Evolutionary conservation across 2,888 invertebrate species (phyloP).

Genomic region (Caenorhabditis becei): DNA sequence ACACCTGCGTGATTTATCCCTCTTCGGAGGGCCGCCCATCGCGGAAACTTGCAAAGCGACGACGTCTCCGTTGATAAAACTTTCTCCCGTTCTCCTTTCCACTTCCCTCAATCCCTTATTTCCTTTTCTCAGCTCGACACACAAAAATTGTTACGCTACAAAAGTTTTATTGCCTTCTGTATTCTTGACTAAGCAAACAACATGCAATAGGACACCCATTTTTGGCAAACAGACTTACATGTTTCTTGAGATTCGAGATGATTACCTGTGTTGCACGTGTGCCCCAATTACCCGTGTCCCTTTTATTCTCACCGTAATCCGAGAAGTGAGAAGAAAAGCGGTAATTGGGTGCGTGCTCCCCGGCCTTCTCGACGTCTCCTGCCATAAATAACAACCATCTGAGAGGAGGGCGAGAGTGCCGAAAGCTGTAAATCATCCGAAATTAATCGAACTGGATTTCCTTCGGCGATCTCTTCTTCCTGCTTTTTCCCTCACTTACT

Average conservation of each 20-base stretch:
- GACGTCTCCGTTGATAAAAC: slow-evolving; percentile 20
- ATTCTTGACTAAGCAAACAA: slow-evolving; percentile 25
- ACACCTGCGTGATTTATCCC: slow-evolving; percentile 56
- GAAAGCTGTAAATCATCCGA: slow-evolving; percentile 60
- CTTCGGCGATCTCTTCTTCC: slow-evolving; percentile 8
- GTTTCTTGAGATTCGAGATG: slow-evolving; percentile 6
- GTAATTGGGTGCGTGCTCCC: slow-evolving; percentile 33
- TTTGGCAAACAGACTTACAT: slow-evolving; percentile 20
- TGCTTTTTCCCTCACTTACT: slow-evolving; percentile 12
- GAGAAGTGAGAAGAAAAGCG: slow-evolving; percentile 33
- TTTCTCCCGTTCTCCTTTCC: slow-evolving; percentile 8
- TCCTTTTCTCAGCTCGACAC: slow-evolving; percentile 4
- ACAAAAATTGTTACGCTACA: slow-evolving; percentile 41
- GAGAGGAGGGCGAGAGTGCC: slow-evolving; percentile 30
- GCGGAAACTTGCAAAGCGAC: slow-evolving; percentile 47
- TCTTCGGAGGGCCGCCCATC: slow-evolving; percentile 13
- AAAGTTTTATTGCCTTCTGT: slow-evolving; percentile 38
- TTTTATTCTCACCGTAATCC: slow-evolving; percentile 27
- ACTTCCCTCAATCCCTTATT: not conserved
- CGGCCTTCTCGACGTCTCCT: slow-evolving; percentile 10
- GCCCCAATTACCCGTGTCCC: slow-evolving; percentile 7
- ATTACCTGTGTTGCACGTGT: slow-evolving; percentile 11
- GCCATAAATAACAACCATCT: slow-evolving; percentile 8
- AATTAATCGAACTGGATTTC: slow-evolving; percentile 59
- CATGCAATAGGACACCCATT: slow-evolving; percentile 3